Conservation (phyloP, 2,888 invertebrate species). For the Elegia similella region DNA sequence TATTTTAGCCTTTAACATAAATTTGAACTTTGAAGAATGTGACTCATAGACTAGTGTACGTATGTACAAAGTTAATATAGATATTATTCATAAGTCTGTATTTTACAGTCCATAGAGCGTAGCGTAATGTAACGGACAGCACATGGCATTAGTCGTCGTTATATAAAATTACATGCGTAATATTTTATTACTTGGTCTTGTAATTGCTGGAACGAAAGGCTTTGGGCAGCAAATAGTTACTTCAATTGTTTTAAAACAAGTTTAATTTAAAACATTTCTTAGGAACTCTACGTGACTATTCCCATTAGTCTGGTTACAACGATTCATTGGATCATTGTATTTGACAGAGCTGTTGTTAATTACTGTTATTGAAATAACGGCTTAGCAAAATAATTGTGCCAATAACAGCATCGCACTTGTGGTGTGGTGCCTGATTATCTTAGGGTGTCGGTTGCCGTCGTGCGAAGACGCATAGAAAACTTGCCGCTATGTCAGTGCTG, state of each 20-base stretch:
- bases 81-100: background rate
- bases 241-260: background rate
- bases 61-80: background rate
- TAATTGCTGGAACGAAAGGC: background rate
- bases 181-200: background rate
- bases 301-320: background rate
- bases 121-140: background rate
- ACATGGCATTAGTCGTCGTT: background rate
- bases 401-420: background rate
- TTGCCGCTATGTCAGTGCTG: background rate
- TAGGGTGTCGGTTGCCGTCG: background rate
- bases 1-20: background rate
- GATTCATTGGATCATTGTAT: background rate
- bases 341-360: background rate
- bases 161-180: background rate
- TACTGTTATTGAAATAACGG: background rate
- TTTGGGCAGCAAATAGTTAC: background rate
- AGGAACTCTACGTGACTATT: background rate
- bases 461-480: constrained; percentile 5
- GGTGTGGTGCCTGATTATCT: background rate
- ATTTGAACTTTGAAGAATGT: background rate
- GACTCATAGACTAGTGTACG: background rate
- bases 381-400: background rate
- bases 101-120: background rate
- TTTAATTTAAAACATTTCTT: background rate